Evolutionary conservation across 2,113 vertebrate genomes (phyloP), one percentile per base, ranked within the genome.

Genomic region (Scortum barcoo): DNA sequence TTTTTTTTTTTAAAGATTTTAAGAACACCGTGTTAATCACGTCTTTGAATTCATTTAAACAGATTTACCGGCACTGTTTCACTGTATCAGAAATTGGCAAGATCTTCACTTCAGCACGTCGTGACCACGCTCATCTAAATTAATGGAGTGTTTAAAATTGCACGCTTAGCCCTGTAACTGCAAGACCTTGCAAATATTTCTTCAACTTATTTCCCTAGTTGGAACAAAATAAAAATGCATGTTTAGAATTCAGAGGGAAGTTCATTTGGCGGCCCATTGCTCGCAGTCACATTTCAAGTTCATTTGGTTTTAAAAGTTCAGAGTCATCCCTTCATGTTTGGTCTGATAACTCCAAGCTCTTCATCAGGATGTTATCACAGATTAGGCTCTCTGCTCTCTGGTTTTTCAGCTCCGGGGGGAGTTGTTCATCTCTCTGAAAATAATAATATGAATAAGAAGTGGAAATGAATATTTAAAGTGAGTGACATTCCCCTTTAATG

Each of bases 401-500:
- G 69, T 78, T 81, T 74, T 57, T 30, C 54, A 28, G 72, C 72
- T 60, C 70, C 66, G 3, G n/a, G 58, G 69, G 68, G 70, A 67
- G 72, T 53, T 67, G 74, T 84, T 91, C 75, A 78, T 87, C 74
- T 60, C 72, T 78, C 54, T 80, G 69, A 80, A 86, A 87, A 72
- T 74, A 89, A 83, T 78, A 73, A 89, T 65, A 78, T 60, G 68
- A 91, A 75, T 81, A 80, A 66, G 58, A 58, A 24, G 46, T 73
- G 53, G 20, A 42, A 61, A 80, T 86, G 48, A 85, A 84, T 89
- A 81, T 91, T 89, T 88, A 78, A 89, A 69, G 24, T 77, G 68
- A 85, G 51, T 80, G 77, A 63, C 78, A 76, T 80, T 67, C 33
- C 66, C 20, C 66, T 81, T 86, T 82, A 86, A 90, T 83, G 60